Evolutionary conservation across 1,140 invertebrate genomes (phyloP).

Genomic region (Chironomus striatipennis): DNA sequence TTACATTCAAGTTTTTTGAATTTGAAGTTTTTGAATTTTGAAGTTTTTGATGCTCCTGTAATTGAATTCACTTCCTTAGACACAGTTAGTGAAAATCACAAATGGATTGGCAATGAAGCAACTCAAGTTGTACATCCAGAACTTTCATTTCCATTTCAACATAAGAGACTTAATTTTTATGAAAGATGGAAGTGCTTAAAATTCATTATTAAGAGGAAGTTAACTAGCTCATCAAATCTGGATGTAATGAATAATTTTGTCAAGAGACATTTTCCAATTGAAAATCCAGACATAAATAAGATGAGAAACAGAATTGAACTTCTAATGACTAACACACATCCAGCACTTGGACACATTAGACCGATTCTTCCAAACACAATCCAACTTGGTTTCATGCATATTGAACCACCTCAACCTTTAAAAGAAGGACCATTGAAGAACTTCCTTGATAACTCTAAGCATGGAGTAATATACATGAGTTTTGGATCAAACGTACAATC

Average conservation of each 20-base stretch:
- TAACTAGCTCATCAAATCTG: slow-evolving; percentile 26
- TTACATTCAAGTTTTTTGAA: not conserved
- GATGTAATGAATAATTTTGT: not conserved
- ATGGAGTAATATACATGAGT: slow-evolving; percentile 52
- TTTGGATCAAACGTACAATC: slow-evolving; percentile 48
- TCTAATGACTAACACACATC: slow-evolving; percentile 48
- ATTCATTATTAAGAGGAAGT: not conserved
- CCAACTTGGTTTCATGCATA: slow-evolving; percentile 51
- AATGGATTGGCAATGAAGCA: not conserved
- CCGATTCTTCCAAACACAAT: slow-evolving; percentile 46
- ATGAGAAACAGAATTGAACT: slow-evolving; percentile 40
- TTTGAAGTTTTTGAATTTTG: not conserved
- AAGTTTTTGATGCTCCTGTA: not conserved
- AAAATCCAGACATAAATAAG: slow-evolving; percentile 31
- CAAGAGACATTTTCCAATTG: slow-evolving; percentile 18
- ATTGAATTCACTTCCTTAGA: not conserved
- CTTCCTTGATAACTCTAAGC: slow-evolving; percentile 45
- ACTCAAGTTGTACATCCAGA: not conserved
- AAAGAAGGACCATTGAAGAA: slow-evolving; percentile 40
- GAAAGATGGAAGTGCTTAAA: not conserved
- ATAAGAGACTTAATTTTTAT: not conserved
- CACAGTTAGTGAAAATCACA: not conserved
- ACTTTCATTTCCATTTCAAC: not conserved
- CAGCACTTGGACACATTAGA: slow-evolving; percentile 42
- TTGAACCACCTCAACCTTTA: slow-evolving; percentile 36